These are phyloP conservation scores for Drosophila tristis DNA, from an alignment of 1,140 invertebrate genomes.

Conservation along the genomic window DNA sequence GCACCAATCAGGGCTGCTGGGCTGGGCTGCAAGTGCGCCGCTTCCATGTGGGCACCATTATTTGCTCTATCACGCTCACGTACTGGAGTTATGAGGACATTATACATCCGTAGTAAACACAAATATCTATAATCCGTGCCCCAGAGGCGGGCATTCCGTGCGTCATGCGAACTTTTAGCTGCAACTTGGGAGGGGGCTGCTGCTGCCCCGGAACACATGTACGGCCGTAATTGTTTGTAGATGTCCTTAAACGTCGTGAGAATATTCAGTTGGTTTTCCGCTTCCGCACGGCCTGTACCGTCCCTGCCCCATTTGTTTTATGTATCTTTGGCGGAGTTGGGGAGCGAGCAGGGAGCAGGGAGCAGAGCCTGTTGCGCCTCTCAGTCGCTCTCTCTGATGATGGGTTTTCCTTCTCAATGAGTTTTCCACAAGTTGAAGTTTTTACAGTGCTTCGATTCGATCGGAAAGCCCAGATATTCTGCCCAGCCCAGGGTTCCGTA, in stretches of 20 bases:
- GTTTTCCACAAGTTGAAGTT: constrained; percentile 12
- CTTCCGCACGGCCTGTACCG: neutral
- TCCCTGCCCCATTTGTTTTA: constrained; percentile 12
- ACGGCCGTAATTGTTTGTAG: constrained; percentile 74
- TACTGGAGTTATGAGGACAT: constrained; percentile 78
- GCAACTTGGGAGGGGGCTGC: constrained; percentile 17
- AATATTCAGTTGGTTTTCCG: constrained; percentile 66
- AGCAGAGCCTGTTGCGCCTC: constrained; percentile 42
- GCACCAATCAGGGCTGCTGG: neutral
- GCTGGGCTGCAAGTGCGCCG: constrained; percentile 33
- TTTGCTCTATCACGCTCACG: constrained; percentile 77
- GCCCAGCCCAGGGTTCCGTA: no score
- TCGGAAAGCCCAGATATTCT: no score
- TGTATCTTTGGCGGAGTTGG: constrained; percentile 15
- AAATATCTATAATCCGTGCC: constrained; percentile 77
- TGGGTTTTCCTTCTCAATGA: constrained; percentile 5
- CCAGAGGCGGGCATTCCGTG: constrained; percentile 48
- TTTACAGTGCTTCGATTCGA: neutral
- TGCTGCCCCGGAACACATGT: constrained; percentile 54
- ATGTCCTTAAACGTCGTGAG: constrained; percentile 77
- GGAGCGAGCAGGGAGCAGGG: no score
- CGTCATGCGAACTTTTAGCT: constrained; percentile 20
- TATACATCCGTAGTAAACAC: constrained; percentile 74
- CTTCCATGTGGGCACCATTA: constrained; percentile 76
- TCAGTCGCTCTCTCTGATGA: constrained; percentile 5